Evolutionary conservation across 2,888 invertebrate genomes (phyloP), one percentile per base, ranked within the genome.

Genomic region (Athalia circularis): DNA sequence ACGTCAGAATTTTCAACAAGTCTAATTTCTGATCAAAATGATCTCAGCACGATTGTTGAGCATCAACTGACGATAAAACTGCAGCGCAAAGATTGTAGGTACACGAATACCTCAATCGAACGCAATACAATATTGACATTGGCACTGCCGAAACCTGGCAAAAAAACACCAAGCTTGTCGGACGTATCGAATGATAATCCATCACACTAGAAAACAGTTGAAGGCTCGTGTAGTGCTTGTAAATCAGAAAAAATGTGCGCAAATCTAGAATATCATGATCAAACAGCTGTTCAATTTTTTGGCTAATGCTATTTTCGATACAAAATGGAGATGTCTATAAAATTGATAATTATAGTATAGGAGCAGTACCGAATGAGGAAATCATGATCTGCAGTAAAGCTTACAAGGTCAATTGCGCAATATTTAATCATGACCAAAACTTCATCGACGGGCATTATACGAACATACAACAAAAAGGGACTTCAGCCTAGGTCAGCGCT

Each of bases 131-230:
- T 54, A 15, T 54, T 54, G 68, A 29, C 52, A 29, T 52, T 68
- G 5, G n/a, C 52, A 43, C 52, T 54, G 52, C 68, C 52, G 50
- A 29, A 48, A 54, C 6, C 68, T 9, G 3, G 9, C 8, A 29
- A 50, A 3, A 54, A 15, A 68, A 5, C 54, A 5, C 54, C 6
- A 4, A 68, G 3, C n/a, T 13, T 59, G n/a, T 48, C 78, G 45
- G 50, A 74, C 5, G 45, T 78, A 13, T 52, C 77, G 13, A 11
- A 77, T 64, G 9, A 65, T 9, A 72, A 70, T 50, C 61, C 74
- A 9, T 45, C 61, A 7, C 6, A 48, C 29, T 67, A 54, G 67
- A 70, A 45, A 47, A 47, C 11, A 48, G 50, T 67, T 8, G 13
- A 67, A 47, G 67, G 47, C 7, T 67, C 50, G 9, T 64, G 64